These are phyloP conservation scores for Coreoperca whiteheadi DNA, from an alignment of 2,113 vertebrate genomes.

Conservation along the genomic window DNA sequence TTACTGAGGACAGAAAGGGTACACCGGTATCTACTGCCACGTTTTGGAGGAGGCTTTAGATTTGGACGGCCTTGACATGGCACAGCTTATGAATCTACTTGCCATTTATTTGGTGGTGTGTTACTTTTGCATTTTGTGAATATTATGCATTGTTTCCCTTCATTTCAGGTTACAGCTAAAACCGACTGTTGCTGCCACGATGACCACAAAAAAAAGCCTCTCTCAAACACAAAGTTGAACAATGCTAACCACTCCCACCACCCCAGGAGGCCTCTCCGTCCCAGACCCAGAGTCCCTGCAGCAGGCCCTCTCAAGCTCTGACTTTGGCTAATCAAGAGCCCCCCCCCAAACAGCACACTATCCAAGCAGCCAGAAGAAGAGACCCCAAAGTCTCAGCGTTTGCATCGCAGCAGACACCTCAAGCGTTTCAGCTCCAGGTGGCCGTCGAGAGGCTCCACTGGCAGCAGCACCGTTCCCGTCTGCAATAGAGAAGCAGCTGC, in stretches of 20 bases:
- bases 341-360: background rate
- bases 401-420: constrained; percentile 44
- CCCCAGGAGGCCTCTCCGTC: constrained; percentile 17
- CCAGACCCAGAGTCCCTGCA: constrained; percentile 10
- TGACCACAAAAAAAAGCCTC: constrained; percentile 26
- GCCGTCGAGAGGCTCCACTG: constrained; percentile 54
- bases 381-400: constrained; percentile 27
- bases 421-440: constrained; percentile 75
- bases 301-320: constrained; percentile 5
- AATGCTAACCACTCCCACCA: constrained; percentile 20
- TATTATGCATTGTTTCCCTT: background rate
- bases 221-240: constrained; percentile 39
- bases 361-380: background rate
- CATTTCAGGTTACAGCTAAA: constrained; percentile 57
- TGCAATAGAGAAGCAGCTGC: constrained; percentile 3
- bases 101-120: background rate
- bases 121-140: background rate
- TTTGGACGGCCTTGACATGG: background rate
- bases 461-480: constrained; percentile 25
- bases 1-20: no score
- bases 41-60: background rate
- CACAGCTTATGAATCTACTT: background rate
- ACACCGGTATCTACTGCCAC: background rate
- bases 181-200: constrained; percentile 26
- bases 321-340: background rate